These are phyloP conservation scores for Pteronura brasiliensis DNA, from an alignment of 2,113 vertebrate species.

Conservation along the genomic window DNA sequence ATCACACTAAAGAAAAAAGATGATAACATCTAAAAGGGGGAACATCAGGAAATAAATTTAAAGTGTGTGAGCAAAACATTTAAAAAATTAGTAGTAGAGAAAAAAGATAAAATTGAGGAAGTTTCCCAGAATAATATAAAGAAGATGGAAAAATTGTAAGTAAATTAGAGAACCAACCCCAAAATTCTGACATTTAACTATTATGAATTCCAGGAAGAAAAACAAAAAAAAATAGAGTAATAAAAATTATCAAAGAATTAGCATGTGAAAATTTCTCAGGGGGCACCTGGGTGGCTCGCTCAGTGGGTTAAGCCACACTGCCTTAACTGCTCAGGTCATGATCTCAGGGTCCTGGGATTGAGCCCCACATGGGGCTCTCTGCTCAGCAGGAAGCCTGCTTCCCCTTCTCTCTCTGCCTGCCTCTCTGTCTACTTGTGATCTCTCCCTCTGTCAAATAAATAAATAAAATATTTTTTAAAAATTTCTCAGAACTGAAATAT, in stretches of 20 bases:
- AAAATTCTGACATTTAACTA: background rate
- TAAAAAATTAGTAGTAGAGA: background rate
- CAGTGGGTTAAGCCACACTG: no score
- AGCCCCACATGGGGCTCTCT: no score
- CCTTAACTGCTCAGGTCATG: no score
- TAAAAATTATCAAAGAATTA: background rate
- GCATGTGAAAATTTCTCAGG: background rate
- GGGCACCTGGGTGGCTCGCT: no score
- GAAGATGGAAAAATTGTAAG: background rate
- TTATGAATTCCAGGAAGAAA: background rate
- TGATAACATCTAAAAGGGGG: background rate
- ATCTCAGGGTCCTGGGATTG: no score
- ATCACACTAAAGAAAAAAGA: background rate
- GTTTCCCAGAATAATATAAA: background rate
- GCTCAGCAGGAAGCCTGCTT: no score
- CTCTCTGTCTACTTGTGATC: no score
- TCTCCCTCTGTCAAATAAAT: no score
- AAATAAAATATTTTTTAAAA: background rate
- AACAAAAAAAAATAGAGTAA: background rate
- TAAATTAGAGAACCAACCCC: background rate
- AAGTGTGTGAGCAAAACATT: background rate
- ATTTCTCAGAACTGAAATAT: background rate
- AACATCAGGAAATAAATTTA: background rate
- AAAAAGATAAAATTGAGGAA: background rate
- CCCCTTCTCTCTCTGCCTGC: no score